Evolutionary conservation across 1,140 invertebrate genomes (phyloP), one percentile per base, ranked within the genome.

Genomic region (Druon quercuslanigerum): DNA sequence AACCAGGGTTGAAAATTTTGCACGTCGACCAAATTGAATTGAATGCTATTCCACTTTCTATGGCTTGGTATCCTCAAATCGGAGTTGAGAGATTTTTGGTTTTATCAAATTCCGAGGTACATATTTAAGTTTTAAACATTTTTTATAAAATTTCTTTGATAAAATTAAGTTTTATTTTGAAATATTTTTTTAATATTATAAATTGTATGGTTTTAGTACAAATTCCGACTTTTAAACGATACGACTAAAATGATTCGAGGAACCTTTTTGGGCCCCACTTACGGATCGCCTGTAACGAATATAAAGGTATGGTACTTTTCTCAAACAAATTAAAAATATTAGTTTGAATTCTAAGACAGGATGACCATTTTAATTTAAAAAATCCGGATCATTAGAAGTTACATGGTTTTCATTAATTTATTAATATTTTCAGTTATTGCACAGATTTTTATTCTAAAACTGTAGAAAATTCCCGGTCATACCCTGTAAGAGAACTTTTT

Each of bases 171-270:
- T 1, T 9, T 11, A 0, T 46, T 46, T 11, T n/a, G n/a, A n/a
- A n/a, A n/a, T n/a, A n/a, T n/a, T 46, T 46, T 46, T 46, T 46
- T 8, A 9, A 46, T 46, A 9, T 46, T 9, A 46, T 46, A 8
- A 46, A 9, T 46, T 46, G 9, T 72, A 81, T 72, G 46, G 72
- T 88, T 90, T 76, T 83, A 95, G 94, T 92, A 92, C 83, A 96
- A 96, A 88, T 94, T 94, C 79, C 95, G 95, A 88, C 85, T 95
- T 56, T 89, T 94, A 57, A 93, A 95, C 86, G 91, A 92, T 40
- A 86, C 87, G 0, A 95, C 93, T 2, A 94, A 93, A 79, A 93
- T 93, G 91, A 94, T 93, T 50, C 86, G 94, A 70, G 91, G 92
- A 57, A 94, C 95, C 16, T 88, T 94, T 54, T 90, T 95, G 50